Evolutionary conservation across 2,888 invertebrate species (phyloP).

Genomic region (Chrysopilus asiliformis): DNA sequence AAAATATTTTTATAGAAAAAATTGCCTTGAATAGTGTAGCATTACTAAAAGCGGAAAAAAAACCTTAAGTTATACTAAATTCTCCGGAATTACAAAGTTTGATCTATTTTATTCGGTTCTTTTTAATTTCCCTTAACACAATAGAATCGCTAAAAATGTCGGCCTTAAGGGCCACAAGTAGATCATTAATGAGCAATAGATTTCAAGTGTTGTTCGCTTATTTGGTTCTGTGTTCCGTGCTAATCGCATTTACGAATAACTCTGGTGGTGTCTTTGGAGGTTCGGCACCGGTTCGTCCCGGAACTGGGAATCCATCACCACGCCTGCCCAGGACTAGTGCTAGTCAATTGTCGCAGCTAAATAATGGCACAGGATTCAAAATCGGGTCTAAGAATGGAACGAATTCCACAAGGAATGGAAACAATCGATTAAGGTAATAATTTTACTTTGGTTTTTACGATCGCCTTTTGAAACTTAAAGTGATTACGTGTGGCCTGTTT

Average conservation of each 20-base stretch:
- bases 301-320: constrained; percentile 35
- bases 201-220: constrained; percentile 16
- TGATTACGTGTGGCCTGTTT: no score
- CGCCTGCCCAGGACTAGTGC: constrained; percentile 47
- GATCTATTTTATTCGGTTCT: no score
- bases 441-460: no score
- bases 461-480: no score
- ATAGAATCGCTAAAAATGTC: constrained; percentile 19
- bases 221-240: constrained; percentile 20
- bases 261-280: constrained; percentile 16
- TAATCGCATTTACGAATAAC: constrained; percentile 18
- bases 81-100: no score
- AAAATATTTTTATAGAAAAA: no score
- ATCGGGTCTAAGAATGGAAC: constrained; percentile 27
- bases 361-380: constrained; percentile 29
- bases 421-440: constrained; percentile 36
- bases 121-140: no score
- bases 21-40: no score
- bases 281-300: constrained; percentile 26
- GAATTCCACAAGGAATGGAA: constrained; percentile 33
- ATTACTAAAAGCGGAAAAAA: no score
- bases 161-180: constrained; percentile 29
- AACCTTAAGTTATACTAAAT: no score
- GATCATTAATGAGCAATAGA: neutral
- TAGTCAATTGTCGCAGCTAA: constrained; percentile 36